Evolutionary conservation across 2,113 vertebrate genomes (phyloP).

Genomic region (Rhea americana): DNA sequence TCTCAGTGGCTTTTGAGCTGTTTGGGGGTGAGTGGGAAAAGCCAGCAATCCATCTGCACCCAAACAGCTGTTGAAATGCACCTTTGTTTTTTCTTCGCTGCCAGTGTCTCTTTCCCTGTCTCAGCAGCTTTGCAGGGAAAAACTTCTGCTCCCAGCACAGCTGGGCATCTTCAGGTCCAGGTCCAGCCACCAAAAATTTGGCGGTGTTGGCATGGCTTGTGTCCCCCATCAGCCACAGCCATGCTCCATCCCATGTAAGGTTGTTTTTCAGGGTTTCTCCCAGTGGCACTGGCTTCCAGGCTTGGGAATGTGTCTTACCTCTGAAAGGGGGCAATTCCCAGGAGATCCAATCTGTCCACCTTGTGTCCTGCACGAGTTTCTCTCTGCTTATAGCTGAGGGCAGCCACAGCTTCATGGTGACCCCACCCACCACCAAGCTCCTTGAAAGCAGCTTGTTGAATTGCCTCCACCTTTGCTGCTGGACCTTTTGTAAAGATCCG

Average conservation of each 20-base stretch:
- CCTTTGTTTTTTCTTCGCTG: not conserved
- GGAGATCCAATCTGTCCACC: not conserved
- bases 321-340: not conserved
- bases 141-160: fast-evolving
- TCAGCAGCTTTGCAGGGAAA: fast-evolving
- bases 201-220: not conserved
- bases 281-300: not conserved
- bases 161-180: not conserved
- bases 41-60: not conserved
- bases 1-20: not conserved
- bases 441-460: too few species aligned
- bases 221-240: too few species aligned
- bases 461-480: too few species aligned
- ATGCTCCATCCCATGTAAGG: not conserved
- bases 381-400: conserved; percentile 4
- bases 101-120: not conserved
- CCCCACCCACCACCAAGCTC: too few species aligned
- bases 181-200: not conserved
- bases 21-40: not conserved
- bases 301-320: not conserved
- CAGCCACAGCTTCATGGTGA: not conserved
- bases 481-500: too few species aligned
- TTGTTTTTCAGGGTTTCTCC: not conserved
- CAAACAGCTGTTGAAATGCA: not conserved
- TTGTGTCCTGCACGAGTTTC: conserved; percentile 25